phyloP scores from a whole-genome alignment of 2,888 invertebrate genomes.

The Himalopsyche kuldschensis region DNA sequence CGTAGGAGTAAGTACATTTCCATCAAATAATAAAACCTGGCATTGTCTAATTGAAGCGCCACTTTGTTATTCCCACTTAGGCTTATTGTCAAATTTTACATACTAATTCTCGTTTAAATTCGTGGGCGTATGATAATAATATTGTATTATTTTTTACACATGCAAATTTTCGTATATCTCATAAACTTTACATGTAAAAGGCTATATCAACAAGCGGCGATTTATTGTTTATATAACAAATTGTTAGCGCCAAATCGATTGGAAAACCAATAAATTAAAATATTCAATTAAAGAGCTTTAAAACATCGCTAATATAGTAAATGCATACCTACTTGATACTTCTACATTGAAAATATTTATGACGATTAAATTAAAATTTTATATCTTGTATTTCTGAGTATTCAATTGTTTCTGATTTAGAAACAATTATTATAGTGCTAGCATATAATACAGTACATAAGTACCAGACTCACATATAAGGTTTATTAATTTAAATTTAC shows the following conservation, averaged over 20 bases:
- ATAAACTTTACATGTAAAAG: background rate
- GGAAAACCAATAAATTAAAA: background rate
- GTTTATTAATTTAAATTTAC: too few relatives aligned
- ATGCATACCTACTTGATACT: too few relatives aligned
- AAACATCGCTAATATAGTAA: too few relatives aligned
- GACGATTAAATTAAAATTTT: too few relatives aligned
- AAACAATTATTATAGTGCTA: too few relatives aligned
- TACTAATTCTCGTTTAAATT: background rate
- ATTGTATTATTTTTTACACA: background rate
- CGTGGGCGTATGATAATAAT: background rate
- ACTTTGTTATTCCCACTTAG: background rate
- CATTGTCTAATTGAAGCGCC: background rate
- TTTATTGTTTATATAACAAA: background rate
- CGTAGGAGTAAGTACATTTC: background rate
- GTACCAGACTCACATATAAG: too few relatives aligned
- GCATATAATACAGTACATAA: too few relatives aligned
- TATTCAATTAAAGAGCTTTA: background rate
- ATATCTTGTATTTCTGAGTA: too few relatives aligned
- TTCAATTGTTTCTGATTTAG: too few relatives aligned
- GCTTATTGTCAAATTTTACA: background rate
- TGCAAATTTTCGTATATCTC: background rate
- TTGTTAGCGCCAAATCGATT: background rate
- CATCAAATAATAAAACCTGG: background rate
- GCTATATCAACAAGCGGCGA: background rate
- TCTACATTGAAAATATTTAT: too few relatives aligned